phyloP scores from a whole-genome alignment of 2,888 invertebrate genomes.

The Biston stratarius region DNA sequence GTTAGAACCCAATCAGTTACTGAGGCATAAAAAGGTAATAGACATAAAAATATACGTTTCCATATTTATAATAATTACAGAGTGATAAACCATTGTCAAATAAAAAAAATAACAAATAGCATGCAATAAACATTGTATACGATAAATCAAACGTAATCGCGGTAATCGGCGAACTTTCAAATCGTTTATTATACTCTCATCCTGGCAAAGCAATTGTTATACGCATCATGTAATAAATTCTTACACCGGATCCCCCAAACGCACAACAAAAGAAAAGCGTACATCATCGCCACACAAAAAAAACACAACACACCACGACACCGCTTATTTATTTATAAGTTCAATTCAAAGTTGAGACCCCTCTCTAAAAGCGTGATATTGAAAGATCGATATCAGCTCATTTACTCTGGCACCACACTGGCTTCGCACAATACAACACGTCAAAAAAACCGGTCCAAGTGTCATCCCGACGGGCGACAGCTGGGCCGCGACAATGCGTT shows the following conservation, averaged over 20 bases:
- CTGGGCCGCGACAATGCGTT: conserved; percentile 77
- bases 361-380: conserved; percentile 76
- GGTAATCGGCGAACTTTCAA: conserved; percentile 56
- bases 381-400: conserved; percentile 84
- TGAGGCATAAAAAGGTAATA: too few relatives aligned
- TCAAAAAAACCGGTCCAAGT: conserved; percentile 79
- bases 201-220: conserved; percentile 36
- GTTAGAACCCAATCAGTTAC: too few relatives aligned
- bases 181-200: conserved; percentile 42
- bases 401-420: conserved; percentile 73
- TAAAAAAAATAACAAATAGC: conserved; percentile 29
- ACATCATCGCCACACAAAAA: conserved; percentile 70
- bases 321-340: conserved; percentile 84
- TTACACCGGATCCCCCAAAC: conserved; percentile 72
- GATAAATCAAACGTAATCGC: conserved; percentile 46
- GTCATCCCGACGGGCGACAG: conserved; percentile 84
- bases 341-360: conserved; percentile 65
- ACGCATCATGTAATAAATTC: conserved; percentile 59
- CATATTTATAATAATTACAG: neutral
- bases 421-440: conserved; percentile 72
- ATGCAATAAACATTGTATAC: conserved; percentile 43
- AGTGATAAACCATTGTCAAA: conserved; percentile 27
- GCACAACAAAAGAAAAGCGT: conserved; percentile 73
- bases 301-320: conserved; percentile 78
- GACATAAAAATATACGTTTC: too few relatives aligned